These are phyloP conservation scores for Drosophila antonietae DNA, from an alignment of 2,888 invertebrate species.

Conservation along the genomic window DNA sequence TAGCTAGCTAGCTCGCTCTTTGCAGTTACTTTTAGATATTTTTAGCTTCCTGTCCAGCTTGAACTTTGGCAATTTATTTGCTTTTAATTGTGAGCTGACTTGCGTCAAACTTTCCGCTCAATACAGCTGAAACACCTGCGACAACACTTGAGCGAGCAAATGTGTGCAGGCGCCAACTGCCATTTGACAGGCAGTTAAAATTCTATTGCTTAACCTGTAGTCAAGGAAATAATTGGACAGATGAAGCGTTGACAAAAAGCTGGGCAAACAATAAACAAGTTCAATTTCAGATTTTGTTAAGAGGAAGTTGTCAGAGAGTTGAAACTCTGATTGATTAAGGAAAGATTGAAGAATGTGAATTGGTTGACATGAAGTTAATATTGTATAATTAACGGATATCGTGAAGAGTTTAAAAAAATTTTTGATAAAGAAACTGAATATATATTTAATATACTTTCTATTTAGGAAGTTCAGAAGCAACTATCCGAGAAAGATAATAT, in stretches of 20 bases:
- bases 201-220: background rate
- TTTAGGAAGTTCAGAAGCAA: no score
- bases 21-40: conserved; percentile 27
- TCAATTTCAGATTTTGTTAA: background rate
- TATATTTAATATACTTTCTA: background rate
- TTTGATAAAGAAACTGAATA: background rate
- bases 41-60: conserved; percentile 23
- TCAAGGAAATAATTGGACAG: background rate
- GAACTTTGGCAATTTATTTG: conserved; percentile 46
- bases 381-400: background rate
- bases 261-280: background rate
- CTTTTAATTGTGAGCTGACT: conserved; percentile 50
- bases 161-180: background rate
- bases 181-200: background rate
- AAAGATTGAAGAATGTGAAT: background rate
- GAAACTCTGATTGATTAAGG: background rate
- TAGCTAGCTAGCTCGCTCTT: background rate
- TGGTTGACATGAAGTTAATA: background rate
- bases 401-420: background rate
- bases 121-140: background rate
- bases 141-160: background rate
- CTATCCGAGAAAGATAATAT: no score
- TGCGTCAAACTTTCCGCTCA: conserved; percentile 27
- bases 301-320: background rate
- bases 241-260: background rate